Evolutionary conservation across 2,888 invertebrate genomes (phyloP), one percentile per base, ranked within the genome.

Genomic region (Oasisia sp.): DNA sequence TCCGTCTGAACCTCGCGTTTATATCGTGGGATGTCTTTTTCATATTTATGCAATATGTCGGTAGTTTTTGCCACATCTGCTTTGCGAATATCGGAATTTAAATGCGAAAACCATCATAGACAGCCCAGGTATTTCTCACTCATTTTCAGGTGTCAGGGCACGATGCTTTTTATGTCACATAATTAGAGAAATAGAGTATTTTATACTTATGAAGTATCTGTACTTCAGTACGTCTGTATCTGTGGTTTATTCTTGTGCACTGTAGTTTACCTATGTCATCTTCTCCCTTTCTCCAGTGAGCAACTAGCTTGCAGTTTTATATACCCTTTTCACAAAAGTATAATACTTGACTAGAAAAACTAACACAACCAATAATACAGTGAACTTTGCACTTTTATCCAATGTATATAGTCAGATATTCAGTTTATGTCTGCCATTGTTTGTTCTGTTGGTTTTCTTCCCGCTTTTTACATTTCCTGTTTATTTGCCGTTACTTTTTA

Each of bases 21-120:
- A 74, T 74, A 74, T 74, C 74, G 74, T 74, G 27, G 27, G 74
- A 74, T 74, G 74, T 74, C 74, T 74, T 74, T 74, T 74, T 74
- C 74, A 74, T 74, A 74, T 74, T 74, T 74, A 74, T 74, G 74
- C 74, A 74, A 74, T 74, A 74, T 74, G 74, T 74, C 4, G 7
- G n/a, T 27, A 27, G 27, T 74, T 74, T 74, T 74, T 74, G 74
- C 74, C 74, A 27, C 74, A 74, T 74, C 74, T 74, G 74, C 74
- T 74, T 74, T 74, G n/a, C 74, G 74, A 74, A 74, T 74, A 74
- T 74, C 74, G 74, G 74, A 74, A 74, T 74, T 74, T 74, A 74
- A 74, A 74, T 74, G 74, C 74, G 74, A 74, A 74, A 74, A 74
- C 74, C 74, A 74, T 74, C 27, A 27, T 27, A 19, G 27, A n/a